phyloP scores from a whole-genome alignment of 2,113 vertebrate species.

The Myocastor coypus region DNA sequence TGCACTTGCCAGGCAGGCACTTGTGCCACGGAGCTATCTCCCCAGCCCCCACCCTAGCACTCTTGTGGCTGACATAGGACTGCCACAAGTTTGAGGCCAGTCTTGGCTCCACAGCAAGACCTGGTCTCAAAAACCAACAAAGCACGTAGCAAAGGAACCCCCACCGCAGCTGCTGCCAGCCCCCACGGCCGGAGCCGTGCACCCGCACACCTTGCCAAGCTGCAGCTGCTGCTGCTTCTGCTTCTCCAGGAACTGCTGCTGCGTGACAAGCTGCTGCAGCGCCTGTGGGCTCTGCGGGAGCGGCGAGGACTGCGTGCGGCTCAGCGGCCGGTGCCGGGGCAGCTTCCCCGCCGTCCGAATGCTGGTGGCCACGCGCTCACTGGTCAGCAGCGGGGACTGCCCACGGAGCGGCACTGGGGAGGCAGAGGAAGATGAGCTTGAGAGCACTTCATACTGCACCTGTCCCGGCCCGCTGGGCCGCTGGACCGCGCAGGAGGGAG shows the following conservation, averaged over 20 bases:
- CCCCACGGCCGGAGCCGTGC: no score
- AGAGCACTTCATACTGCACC: neutral
- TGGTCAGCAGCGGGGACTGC: constrained; percentile 95
- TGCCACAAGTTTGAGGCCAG: neutral
- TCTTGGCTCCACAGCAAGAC: neutral
- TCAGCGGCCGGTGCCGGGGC: constrained; percentile 93
- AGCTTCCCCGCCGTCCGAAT: constrained; percentile 92
- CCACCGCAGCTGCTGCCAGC: no score
- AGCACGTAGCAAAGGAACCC: neutral
- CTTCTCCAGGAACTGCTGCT: constrained; percentile 96
- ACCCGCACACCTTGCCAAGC: constrained; percentile 88
- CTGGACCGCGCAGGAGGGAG: no score
- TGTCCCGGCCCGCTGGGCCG: no score
- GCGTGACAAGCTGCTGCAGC: constrained; percentile 95
- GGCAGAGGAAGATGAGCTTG: neutral
- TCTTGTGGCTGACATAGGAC: neutral
- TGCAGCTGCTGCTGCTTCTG: constrained; percentile 92
- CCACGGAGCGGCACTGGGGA: constrained; percentile 93
- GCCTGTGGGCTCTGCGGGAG: constrained; percentile 96
- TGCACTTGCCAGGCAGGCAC: no score
- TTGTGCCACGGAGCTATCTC: no score
- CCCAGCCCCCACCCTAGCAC: no score
- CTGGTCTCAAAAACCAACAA: neutral
- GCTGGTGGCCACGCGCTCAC: constrained; percentile 90
- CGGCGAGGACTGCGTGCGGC: constrained; percentile 95